Percentiles rank a stretch among this genome's conserved stretches.
Conservation (phyloP, 2,888 invertebrate genomes). For the Melangyna quadrimaculata region DNA sequence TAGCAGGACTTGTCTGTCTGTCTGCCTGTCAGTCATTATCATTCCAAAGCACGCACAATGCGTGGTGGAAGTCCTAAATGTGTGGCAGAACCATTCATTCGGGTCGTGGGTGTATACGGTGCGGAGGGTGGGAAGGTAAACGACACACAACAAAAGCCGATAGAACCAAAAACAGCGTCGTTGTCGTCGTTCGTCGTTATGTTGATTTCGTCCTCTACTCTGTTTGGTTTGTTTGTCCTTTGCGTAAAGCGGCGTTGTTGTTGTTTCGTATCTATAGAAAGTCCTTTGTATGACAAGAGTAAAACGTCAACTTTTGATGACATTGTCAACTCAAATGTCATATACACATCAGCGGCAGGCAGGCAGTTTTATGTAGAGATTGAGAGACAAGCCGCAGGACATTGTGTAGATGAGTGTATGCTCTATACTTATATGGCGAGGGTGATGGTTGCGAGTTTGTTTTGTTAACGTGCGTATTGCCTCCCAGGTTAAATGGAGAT, state of each 20-base stretch:
- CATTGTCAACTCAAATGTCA: conserved; percentile 81
- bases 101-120: neutral
- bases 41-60: conserved; percentile 58
- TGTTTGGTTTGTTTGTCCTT: conserved; percentile 8
- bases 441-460: neutral
- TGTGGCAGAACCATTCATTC: neutral
- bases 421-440: neutral
- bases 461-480: neutral
- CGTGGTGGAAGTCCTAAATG: conserved; percentile 41
- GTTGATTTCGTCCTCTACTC: conserved; percentile 42
- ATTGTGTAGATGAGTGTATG: conserved; percentile 9
- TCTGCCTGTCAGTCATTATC: conserved; percentile 56
- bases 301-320: conserved; percentile 79
- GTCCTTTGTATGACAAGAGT: conserved; percentile 63
- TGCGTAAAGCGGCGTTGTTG: neutral
- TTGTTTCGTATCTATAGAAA: conserved; percentile 31
- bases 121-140: neutral
- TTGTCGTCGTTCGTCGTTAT: conserved; percentile 23
- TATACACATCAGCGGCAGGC: conserved; percentile 79
- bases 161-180: neutral
- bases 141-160: conserved; percentile 31
- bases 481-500: neutral
- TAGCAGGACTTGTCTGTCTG: conserved; percentile 43
- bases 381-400: conserved; percentile 38
- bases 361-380: conserved; percentile 72